A percentile compares a stretch with the other conserved stretches of the same genome.
phyloP scores from a whole-genome alignment of 2,113 vertebrate genomes.

The Chascanopsetta lugubris region DNA sequence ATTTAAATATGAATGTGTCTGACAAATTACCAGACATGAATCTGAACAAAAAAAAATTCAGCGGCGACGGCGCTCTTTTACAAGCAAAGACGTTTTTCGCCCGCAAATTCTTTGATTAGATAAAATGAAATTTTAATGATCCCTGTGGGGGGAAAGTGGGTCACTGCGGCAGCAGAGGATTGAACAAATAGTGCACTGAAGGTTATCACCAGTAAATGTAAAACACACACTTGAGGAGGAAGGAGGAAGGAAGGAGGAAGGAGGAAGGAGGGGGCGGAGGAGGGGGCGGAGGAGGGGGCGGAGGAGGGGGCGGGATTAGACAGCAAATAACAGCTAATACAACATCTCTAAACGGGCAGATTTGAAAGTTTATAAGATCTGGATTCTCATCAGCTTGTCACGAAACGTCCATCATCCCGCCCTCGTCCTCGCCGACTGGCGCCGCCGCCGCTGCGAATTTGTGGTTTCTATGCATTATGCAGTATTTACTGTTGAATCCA shows the following conservation, averaged over 20 bases:
- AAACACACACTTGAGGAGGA: conserved; percentile 1
- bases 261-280: no score
- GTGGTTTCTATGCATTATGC: conserved; percentile 36
- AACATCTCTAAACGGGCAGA: not conserved
- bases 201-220: conserved; percentile 46
- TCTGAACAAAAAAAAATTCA: conserved; percentile 24
- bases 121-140: conserved; percentile 63
- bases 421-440: conserved; percentile 1
- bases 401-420: conserved; percentile 29
- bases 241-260: no score
- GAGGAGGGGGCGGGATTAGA: no score
- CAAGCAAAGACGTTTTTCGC: conserved; percentile 44
- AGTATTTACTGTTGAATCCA: conserved; percentile 39
- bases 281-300: no score
- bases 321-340: conserved; percentile 13
- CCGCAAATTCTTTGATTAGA: conserved; percentile 54
- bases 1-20: conserved; percentile 48
- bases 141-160: conserved; percentile 50
- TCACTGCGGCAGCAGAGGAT: conserved; percentile 40
- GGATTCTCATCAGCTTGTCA: not conserved
- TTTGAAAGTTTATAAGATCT: conserved; percentile 25
- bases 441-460: conserved; percentile 10
- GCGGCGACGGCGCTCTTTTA: conserved; percentile 25
- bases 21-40: conserved; percentile 36
- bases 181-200: conserved; percentile 56